Conservation (phyloP, 1,140 invertebrate genomes). For the Laupala kohalensis region DNA sequence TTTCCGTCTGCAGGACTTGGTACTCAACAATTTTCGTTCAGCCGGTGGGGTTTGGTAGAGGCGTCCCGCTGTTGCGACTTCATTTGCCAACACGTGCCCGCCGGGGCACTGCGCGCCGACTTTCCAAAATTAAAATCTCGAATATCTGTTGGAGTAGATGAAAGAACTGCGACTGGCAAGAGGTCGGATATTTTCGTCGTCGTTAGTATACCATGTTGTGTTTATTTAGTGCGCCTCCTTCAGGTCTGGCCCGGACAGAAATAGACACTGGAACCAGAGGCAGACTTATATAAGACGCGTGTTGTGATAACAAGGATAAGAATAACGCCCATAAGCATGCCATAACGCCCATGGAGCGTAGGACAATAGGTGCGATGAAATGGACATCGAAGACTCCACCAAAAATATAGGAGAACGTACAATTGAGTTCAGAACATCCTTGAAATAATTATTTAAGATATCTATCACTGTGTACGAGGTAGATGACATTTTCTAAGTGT, state of each 20-base stretch:
- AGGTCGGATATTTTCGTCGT: neutral
- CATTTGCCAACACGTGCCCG: neutral
- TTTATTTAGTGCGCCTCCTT: neutral
- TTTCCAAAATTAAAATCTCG: neutral
- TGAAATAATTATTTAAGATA: too few relatives aligned
- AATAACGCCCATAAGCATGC: neutral
- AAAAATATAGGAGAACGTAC: too few relatives aligned
- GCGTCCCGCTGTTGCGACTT: too few relatives aligned
- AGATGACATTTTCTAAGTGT: too few relatives aligned
- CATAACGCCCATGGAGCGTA: too few relatives aligned
- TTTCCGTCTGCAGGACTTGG: too few relatives aligned
- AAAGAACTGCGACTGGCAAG: neutral
- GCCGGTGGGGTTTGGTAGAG: too few relatives aligned
- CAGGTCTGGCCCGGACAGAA: neutral
- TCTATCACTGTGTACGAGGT: too few relatives aligned
- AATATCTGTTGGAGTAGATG: neutral
- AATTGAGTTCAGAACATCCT: too few relatives aligned
- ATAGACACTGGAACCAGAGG: neutral
- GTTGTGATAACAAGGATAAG: neutral
- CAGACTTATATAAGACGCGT: neutral
- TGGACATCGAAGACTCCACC: too few relatives aligned
- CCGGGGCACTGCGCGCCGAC: neutral
- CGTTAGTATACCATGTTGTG: neutral
- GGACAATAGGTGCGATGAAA: too few relatives aligned
- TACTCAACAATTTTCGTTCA: too few relatives aligned